Conservation (phyloP, 2,888 invertebrate species). For the Cosmia trapezina region DNA sequence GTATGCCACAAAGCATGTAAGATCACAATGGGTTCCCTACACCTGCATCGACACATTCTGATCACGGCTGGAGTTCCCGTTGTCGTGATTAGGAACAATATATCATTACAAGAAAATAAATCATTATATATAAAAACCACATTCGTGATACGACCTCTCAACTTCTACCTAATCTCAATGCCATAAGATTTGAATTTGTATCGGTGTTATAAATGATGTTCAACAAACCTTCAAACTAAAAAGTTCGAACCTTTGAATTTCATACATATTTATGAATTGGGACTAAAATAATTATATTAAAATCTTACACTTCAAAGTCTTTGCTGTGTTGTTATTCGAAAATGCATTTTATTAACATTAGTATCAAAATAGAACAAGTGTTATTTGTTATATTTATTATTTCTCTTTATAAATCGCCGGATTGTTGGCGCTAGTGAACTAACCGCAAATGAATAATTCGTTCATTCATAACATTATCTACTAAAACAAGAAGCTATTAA, state of each 20-base stretch:
- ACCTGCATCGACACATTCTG: slow-evolving; percentile 73
- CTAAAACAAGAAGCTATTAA: slow-evolving; percentile 21
- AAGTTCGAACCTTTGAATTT: slow-evolving; percentile 5
- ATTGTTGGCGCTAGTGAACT: slow-evolving; percentile 9
- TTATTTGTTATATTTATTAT: slow-evolving; percentile 30
- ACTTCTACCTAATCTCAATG: slow-evolving; percentile 1
- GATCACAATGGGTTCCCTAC: slow-evolving; percentile 66
- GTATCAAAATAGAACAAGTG: slow-evolving; percentile 4
- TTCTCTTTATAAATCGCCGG: slow-evolving; percentile 31
- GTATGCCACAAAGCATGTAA: slow-evolving; percentile 57
- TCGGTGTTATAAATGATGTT: background rate
- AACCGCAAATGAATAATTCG: slow-evolving; percentile 41
- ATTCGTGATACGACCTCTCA: background rate
- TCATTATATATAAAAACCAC: slow-evolving; percentile 35
- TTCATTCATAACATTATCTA: slow-evolving; percentile 46
- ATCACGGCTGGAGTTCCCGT: slow-evolving; percentile 65
- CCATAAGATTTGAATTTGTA: background rate
- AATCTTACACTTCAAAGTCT: background rate
- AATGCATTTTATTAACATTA: background rate
- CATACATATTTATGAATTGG: slow-evolving; percentile 16
- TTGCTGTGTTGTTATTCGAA: background rate
- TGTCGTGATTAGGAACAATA: slow-evolving; percentile 61
- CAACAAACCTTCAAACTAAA: slow-evolving; percentile 5
- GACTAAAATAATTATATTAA: slow-evolving; percentile 1
- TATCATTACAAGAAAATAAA: slow-evolving; percentile 49